Evolutionary conservation across 2,888 invertebrate species (phyloP).

Genomic region (Stenchaetothrips biformis): DNA sequence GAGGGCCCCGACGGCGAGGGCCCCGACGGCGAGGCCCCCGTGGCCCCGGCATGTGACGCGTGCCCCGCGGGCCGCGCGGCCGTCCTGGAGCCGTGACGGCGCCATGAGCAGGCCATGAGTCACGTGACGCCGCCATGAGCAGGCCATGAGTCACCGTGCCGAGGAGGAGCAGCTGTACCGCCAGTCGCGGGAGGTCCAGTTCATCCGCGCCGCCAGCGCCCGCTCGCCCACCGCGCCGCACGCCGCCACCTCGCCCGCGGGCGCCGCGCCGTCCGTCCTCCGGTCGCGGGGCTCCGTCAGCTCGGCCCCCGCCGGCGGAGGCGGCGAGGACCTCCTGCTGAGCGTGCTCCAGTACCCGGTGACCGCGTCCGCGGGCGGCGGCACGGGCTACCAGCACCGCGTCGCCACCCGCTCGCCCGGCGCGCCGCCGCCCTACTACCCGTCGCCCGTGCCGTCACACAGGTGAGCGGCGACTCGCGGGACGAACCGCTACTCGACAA

Average conservation of each 20-base stretch:
- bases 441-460: neutral
- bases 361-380: conserved; percentile 8
- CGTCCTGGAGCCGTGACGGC: neutral
- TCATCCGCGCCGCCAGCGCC: conserved; percentile 7
- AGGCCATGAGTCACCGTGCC: conserved; percentile 14
- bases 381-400: conserved; percentile 13
- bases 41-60: neutral
- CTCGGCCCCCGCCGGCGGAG: neutral
- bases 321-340: conserved; percentile 10
- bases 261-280: neutral
- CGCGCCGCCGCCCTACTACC: conserved; percentile 12
- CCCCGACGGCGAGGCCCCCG: neutral
- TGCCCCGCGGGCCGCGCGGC: neutral
- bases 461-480: neutral
- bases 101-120: neutral
- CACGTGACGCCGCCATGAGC: neutral
- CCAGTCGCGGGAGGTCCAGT: conserved; percentile 50
- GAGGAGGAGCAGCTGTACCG: conserved; percentile 48
- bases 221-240: conserved; percentile 15
- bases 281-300: conserved; percentile 13
- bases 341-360: conserved; percentile 19
- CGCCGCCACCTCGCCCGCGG: neutral
- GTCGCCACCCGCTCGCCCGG: conserved; percentile 6
- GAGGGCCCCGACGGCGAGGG: neutral
- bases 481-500: too few relatives aligned